phyloP scores from a whole-genome alignment of 2,888 invertebrate species.

The Rhingia campestris region DNA sequence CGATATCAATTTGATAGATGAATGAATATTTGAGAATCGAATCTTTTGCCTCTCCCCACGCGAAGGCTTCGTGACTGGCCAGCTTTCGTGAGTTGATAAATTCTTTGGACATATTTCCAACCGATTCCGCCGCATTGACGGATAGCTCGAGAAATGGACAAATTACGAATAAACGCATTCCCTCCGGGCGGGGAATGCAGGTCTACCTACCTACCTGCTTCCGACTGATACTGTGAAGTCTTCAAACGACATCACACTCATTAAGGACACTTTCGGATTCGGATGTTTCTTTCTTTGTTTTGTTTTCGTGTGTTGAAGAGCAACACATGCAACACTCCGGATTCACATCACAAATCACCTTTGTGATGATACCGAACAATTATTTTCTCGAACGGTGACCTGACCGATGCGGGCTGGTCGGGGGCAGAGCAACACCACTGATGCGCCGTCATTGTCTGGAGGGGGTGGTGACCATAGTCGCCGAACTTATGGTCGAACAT shows the following conservation, averaged over 20 bases:
- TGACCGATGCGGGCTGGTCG: conserved; percentile 28
- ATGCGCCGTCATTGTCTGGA: conserved; percentile 47
- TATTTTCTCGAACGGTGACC: conserved; percentile 41
- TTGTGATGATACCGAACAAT: conserved; percentile 73
- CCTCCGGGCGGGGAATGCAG: conserved; percentile 42
- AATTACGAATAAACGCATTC: conserved; percentile 59
- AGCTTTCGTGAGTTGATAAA: conserved; percentile 65
- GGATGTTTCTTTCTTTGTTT: conserved; percentile 44
- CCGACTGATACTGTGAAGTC: conserved; percentile 62
- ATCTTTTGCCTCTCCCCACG: conserved; percentile 40
- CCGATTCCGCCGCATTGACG: conserved; percentile 21
- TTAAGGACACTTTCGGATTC: conserved; percentile 72
- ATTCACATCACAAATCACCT: conserved; percentile 61
- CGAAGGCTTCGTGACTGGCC: conserved; percentile 37
- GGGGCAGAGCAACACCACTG: conserved; percentile 1
- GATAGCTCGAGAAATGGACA: conserved; percentile 58
- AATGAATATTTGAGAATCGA: conserved; percentile 68
- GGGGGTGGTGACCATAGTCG: conserved; percentile 71
- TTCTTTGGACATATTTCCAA: conserved; percentile 35
- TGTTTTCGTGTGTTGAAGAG: conserved; percentile 14
- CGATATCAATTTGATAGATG: conserved; percentile 70
- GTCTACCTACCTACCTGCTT: conserved; percentile 53
- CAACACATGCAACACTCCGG: conserved; percentile 64
- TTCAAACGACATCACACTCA: conserved; percentile 73
- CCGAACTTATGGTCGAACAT: conserved; percentile 67